Conservation (phyloP, 2,797 vertebrate species). For the Platyrinchus mystaceus region DNA sequence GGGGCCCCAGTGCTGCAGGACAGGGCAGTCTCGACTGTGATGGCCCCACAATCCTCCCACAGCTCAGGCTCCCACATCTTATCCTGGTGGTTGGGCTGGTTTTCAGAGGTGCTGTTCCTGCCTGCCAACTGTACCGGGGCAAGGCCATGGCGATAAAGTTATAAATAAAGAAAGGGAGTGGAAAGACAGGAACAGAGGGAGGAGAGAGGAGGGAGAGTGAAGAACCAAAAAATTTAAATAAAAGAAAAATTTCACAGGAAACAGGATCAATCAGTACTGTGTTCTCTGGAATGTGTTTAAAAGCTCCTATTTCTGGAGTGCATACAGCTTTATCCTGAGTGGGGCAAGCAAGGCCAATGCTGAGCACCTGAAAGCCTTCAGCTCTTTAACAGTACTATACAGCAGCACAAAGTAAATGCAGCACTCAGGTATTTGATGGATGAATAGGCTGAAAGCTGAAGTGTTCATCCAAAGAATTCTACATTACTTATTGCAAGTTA, state of each 20-base stretch:
- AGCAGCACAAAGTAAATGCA: background rate
- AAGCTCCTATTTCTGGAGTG: background rate
- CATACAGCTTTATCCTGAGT: background rate
- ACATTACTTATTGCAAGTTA: background rate
- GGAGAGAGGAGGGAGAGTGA: background rate
- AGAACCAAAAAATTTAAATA: background rate
- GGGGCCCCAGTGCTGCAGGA: rapidly evolving
- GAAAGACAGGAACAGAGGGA: background rate
- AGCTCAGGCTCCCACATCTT: rapidly evolving
- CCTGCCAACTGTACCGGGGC: background rate
- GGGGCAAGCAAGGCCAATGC: background rate
- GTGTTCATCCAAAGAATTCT: background rate
- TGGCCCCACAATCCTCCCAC: background rate
- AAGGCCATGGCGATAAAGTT: background rate
- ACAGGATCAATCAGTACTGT: background rate
- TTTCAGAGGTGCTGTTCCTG: background rate
- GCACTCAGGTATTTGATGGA: background rate
- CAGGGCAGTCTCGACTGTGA: background rate
- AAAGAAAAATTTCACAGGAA: background rate
- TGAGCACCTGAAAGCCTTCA: background rate
- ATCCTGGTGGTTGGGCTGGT: background rate
- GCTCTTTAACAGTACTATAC: background rate
- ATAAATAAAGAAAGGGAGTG: background rate
- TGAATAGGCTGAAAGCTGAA: background rate
- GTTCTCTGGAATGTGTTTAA: background rate